Percentiles rank a stretch among this genome's conserved stretches.
Conservation (phyloP, 2,888 invertebrate species). For the Cryptocephalus moraei region DNA sequence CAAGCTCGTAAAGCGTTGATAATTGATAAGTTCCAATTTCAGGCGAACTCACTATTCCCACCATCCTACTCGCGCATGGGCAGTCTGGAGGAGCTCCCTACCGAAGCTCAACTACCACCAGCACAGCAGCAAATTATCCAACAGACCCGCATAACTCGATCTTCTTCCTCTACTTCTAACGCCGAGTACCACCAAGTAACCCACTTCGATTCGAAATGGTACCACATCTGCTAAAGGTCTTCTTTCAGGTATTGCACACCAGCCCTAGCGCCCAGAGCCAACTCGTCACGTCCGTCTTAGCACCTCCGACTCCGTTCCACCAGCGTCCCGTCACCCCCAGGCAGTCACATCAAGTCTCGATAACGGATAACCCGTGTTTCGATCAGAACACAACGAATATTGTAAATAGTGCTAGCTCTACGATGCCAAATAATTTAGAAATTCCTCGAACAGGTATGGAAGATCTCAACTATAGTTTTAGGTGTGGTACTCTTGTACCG, state of each 20-base stretch:
- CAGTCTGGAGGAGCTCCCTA: constrained; percentile 55
- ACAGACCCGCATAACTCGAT: constrained; percentile 26
- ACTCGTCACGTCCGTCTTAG: constrained; percentile 13
- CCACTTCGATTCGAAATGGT: neutral
- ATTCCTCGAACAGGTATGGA: constrained; percentile 13
- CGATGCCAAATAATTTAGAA: constrained; percentile 20
- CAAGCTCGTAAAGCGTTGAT: neutral
- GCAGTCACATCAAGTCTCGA: constrained; percentile 18
- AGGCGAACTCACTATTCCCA: constrained; percentile 73
- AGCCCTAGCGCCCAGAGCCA: constrained; percentile 30
- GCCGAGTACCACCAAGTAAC: constrained; percentile 19
- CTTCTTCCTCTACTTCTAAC: constrained; percentile 20
- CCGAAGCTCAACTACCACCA: constrained; percentile 21
- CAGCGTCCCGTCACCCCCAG: constrained; percentile 7
- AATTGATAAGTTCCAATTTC: constrained; percentile 14
- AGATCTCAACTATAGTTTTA: neutral
- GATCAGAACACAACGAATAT: constrained; percentile 22
- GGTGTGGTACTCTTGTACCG: too few species aligned
- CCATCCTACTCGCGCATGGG: constrained; percentile 72
- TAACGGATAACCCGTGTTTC: constrained; percentile 27
- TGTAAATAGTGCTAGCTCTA: constrained; percentile 11
- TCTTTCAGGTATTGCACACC: constrained; percentile 25
- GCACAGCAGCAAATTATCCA: neutral
- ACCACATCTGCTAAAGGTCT: constrained; percentile 14
- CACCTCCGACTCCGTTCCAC: constrained; percentile 16